Percentiles rank a stretch among this genome's conserved stretches.
Conservation (phyloP, 2,888 invertebrate species). For the Caenorhabditis panamensis region DNA sequence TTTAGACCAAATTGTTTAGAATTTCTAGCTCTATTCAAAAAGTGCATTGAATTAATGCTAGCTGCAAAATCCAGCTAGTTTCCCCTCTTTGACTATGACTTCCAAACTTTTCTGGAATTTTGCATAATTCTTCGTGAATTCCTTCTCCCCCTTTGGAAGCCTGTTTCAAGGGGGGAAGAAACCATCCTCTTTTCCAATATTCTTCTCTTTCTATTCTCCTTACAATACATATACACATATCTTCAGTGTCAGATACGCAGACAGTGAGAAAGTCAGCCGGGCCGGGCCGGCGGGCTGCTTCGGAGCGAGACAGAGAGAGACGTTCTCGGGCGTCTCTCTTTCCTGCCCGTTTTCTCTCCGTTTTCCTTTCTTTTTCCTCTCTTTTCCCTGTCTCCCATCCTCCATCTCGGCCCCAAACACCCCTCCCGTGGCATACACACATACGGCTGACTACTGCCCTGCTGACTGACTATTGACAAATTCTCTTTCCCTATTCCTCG, state of each 20-base stretch:
- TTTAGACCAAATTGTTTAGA: no score
- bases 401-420: slow-evolving; percentile 9
- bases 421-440: background rate
- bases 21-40: no score
- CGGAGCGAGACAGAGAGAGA: background rate
- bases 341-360: background rate
- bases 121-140: no score
- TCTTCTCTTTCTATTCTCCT: background rate
- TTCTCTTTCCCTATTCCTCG: slow-evolving; percentile 31
- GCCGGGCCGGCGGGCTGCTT: background rate
- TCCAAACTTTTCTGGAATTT: no score
- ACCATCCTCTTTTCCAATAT: background rate
- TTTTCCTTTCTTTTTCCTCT: background rate
- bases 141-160: no score
- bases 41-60: no score
- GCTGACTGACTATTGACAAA: slow-evolving; percentile 34
- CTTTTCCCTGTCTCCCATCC: background rate
- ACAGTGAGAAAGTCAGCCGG: background rate
- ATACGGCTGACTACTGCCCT: slow-evolving; percentile 3
- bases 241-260: background rate
- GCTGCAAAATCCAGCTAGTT: no score
- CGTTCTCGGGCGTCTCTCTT: background rate
- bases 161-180: no score
- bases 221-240: background rate
- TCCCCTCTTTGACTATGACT: no score